Conservation (phyloP, 2,888 invertebrate genomes). For the Tinea pellionella region DNA sequence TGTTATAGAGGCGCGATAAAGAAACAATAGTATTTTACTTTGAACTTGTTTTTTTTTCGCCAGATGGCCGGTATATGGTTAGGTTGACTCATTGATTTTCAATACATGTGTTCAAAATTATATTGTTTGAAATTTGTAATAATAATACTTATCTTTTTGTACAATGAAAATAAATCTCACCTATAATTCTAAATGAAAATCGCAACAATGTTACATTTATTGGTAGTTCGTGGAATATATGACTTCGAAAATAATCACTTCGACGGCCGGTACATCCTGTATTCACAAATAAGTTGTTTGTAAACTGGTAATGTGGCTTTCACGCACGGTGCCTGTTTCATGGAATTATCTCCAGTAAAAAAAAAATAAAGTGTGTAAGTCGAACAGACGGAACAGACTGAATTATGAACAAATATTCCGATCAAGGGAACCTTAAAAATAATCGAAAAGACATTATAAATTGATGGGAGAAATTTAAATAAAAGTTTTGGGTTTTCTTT, state of each 20-base stretch:
- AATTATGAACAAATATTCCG: neutral
- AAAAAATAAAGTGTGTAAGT: neutral
- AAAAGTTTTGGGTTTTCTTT: no score
- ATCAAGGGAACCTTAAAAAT: neutral
- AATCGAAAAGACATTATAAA: neutral
- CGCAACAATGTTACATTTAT: no score
- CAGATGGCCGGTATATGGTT: conserved; percentile 16
- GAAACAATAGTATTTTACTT: conserved; percentile 23
- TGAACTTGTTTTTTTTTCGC: conserved; percentile 16
- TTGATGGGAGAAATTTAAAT: neutral
- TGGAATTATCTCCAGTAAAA: neutral
- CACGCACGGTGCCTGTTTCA: conserved; percentile 3
- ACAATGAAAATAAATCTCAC: no score
- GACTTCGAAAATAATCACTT: neutral
- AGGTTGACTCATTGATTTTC: neutral
- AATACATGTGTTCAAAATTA: conserved; percentile 3
- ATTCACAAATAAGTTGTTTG: neutral
- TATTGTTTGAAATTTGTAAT: neutral
- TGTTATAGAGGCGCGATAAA: conserved; percentile 18
- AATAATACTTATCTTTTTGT: no score
- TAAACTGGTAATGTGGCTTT: conserved; percentile 1
- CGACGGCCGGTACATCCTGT: neutral
- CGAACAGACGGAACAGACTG: neutral
- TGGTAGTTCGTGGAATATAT: neutral
- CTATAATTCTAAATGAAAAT: no score